Conservation (phyloP, 2,888 invertebrate species). For the Trachelus iudaicus region DNA sequence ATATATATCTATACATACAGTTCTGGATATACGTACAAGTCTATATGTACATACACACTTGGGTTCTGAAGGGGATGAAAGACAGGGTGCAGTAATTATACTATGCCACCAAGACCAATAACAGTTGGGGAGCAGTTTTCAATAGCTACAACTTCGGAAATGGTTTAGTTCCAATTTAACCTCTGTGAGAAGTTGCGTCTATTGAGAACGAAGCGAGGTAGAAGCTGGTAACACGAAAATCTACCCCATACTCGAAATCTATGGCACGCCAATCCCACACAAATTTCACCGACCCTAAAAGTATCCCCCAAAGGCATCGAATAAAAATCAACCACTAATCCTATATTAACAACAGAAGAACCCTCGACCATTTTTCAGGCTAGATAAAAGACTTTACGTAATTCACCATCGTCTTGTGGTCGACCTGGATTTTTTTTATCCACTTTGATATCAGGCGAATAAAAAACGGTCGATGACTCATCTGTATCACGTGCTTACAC, state of each 20-base stretch:
- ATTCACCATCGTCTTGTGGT: background rate
- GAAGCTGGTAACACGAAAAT: slow-evolving; percentile 7
- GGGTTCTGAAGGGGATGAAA: background rate
- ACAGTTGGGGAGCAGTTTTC: slow-evolving; percentile 56
- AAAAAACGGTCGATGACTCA: background rate
- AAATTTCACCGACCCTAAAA: background rate
- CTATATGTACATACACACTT: background rate
- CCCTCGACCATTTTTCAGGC: background rate
- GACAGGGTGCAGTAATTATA: slow-evolving; percentile 51
- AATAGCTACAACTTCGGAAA: slow-evolving; percentile 52
- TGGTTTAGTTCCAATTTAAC: slow-evolving; percentile 58
- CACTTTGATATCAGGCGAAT: background rate
- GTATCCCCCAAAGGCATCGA: background rate
- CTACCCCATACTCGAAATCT: background rate
- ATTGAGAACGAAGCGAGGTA: slow-evolving; percentile 43
- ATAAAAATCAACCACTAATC: background rate
- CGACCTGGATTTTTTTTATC: background rate
- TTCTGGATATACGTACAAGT: background rate
- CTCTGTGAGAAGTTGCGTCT: slow-evolving; percentile 40
- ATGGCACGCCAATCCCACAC: background rate
- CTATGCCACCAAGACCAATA: slow-evolving; percentile 53
- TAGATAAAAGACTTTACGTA: background rate
- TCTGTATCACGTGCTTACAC: background rate
- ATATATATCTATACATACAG: background rate
- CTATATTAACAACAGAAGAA: background rate